Evolutionary conservation across 2,113 vertebrate genomes (phyloP), one percentile per base, ranked within the genome.

Genomic region (Aleadryas rufinucha): DNA sequence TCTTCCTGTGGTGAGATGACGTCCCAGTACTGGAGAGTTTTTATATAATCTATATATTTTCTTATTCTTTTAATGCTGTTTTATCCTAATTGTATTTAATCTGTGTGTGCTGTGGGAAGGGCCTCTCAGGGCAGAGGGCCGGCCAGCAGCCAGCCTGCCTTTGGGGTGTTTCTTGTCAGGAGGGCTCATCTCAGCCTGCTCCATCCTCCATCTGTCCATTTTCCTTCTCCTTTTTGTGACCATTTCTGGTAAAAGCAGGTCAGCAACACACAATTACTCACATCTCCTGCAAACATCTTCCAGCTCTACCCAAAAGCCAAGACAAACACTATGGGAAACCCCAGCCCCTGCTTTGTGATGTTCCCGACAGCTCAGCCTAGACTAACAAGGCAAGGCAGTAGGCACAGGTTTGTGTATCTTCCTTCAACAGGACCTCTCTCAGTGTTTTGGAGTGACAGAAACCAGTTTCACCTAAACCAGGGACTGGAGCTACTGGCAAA

Each of bases 161-260:
- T 89, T 83, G 84, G 84, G 85, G 47, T 92, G 53, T 90, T 96
- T 85, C 89, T 68, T 82, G 82, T 87, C 93, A 90, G 85, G 21
- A 93, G 18, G 41, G 74, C 70, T 91, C 78, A 60, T 17, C 82
- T 93, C 94, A 90, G 49, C 44, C 63, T n/a, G 37, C 44, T 76
- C 69, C 90, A 76, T 42, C 70, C 70, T 81, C 72, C 92, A 85
- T 69, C 84, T 76, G 61, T 3, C 75, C 57, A 3, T 60, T 76
- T 82, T 27, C 70, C 70, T 84, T 79, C 74, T 66, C 69, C 27
- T 13, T 41, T 64, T 42, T 20, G 28, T 37, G 35, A 12, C 53
- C 3, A 0, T 39, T 52, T 49, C 88, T 49, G 22, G 41, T 1
- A 20, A 64, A 90, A 59, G 27, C 53, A 63, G 57, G 60, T 21